Percentiles rank a stretch among this genome's conserved stretches.
These are phyloP conservation scores for Eudasyphora cyanicolor DNA, from an alignment of 2,888 invertebrate species.

Conservation along the genomic window DNA sequence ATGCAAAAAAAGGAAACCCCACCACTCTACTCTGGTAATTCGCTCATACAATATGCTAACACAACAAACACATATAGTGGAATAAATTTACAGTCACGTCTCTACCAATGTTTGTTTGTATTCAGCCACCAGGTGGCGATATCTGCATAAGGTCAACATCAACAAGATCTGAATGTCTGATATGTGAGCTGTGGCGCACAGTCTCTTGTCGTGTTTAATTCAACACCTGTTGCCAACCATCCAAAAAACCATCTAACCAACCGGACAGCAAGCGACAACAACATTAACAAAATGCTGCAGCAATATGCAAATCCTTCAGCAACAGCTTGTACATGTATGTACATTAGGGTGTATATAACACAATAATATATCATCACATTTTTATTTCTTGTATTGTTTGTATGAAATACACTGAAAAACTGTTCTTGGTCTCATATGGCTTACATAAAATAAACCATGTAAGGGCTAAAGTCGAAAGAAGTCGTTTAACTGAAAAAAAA, in stretches of 20 bases:
- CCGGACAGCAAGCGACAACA: slow-evolving; percentile 1
- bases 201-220: slow-evolving; percentile 52
- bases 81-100: too few species aligned
- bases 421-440: too few species aligned
- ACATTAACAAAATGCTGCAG: slow-evolving; percentile 5
- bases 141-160: slow-evolving; percentile 23
- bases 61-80: too few species aligned
- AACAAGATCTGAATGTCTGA: slow-evolving; percentile 40
- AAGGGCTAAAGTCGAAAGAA: too few species aligned
- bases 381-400: too few species aligned
- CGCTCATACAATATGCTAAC: background rate
- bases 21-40: background rate
- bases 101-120: too few species aligned
- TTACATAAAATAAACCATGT: too few species aligned
- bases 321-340: background rate
- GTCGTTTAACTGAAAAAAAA: too few species aligned
- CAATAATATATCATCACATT: too few species aligned
- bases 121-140: background rate
- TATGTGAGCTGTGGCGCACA: slow-evolving; percentile 7
- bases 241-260: too few species aligned
- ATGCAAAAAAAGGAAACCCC: background rate
- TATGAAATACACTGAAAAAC: too few species aligned
- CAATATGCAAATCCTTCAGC: background rate
- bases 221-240: slow-evolving; percentile 61
- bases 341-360: background rate